A percentile compares a stretch with the other conserved stretches of the same genome.
phyloP scores from a whole-genome alignment of 1,140 invertebrate genomes.

The Cepaea nemoralis region DNA sequence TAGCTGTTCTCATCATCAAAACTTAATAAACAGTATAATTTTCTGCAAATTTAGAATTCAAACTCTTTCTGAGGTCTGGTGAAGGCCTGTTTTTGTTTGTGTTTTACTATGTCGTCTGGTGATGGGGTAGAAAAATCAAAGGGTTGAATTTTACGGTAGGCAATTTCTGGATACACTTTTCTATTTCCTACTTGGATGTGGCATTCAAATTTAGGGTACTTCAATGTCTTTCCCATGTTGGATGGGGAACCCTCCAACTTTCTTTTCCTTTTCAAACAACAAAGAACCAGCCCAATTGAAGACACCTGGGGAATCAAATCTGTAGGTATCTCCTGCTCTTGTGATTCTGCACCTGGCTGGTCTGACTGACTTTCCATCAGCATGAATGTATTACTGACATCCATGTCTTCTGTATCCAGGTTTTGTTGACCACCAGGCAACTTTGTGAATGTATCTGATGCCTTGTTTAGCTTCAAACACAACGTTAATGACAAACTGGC shows the following conservation, averaged over 20 bases:
- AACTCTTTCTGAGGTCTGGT: conserved; percentile 42
- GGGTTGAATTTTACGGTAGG: conserved; percentile 45
- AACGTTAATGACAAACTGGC: background rate
- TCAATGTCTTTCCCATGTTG: background rate
- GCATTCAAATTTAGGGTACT: conserved; percentile 21
- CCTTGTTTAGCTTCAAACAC: background rate
- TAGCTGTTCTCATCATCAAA: too few species aligned
- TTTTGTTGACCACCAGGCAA: background rate
- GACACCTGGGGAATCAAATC: conserved; percentile 1
- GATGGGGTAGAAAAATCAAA: conserved; percentile 78
- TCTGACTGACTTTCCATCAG: background rate
- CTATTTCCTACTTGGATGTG: background rate
- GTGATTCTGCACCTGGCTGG: background rate
- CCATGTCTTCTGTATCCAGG: background rate
- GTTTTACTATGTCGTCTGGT: conserved; percentile 75
- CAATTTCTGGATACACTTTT: background rate
- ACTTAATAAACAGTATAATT: too few species aligned
- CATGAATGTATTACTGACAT: background rate
- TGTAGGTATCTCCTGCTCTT: background rate
- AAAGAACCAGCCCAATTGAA: conserved; percentile 6
- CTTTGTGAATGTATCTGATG: too few species aligned
- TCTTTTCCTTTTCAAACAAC: background rate
- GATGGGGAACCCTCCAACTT: background rate
- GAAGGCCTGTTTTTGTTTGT: conserved; percentile 65
- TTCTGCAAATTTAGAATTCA: background rate